Conservation (phyloP, 2,113 vertebrate genomes). For the Heloderma charlesbogerti region DNA sequence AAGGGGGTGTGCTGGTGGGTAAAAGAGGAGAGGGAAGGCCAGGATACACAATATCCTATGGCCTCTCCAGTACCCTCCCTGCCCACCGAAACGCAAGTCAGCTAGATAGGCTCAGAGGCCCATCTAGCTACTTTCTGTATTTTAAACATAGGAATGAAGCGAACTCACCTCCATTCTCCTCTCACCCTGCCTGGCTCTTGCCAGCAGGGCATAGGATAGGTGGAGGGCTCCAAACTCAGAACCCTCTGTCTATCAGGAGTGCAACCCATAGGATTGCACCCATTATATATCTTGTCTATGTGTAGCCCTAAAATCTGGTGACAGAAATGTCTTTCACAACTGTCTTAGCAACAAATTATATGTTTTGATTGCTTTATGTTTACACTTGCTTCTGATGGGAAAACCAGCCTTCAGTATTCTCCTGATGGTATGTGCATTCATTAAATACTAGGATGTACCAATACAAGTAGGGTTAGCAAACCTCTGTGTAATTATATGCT, state of each 20-base stretch:
- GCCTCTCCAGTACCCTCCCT: too few relatives aligned
- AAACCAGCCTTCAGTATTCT: conserved; percentile 18
- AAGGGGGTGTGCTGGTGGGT: too few relatives aligned
- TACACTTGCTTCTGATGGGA: conserved; percentile 43
- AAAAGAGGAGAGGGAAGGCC: too few relatives aligned
- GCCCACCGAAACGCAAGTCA: too few relatives aligned
- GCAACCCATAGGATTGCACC: not conserved
- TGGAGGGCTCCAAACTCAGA: too few relatives aligned
- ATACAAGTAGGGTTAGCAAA: conserved; percentile 36
- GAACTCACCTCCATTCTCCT: too few relatives aligned
- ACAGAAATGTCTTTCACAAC: conserved; percentile 20
- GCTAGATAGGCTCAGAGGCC: too few relatives aligned
- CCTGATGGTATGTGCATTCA: conserved; percentile 22
- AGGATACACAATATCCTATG: too few relatives aligned
- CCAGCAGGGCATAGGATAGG: too few relatives aligned
- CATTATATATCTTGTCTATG: not conserved
- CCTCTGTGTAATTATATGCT: conserved; percentile 44
- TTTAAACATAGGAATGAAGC: too few relatives aligned
- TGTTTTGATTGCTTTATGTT: conserved; percentile 26
- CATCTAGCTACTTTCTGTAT: too few relatives aligned
- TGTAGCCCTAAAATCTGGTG: not conserved
- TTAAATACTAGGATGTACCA: not conserved
- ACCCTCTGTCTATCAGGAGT: not conserved
- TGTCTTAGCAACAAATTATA: not conserved
- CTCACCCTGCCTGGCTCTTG: too few relatives aligned